These are phyloP conservation scores for Urosaurus nigricauda DNA, from an alignment of 2,797 vertebrate species.

Conservation along the genomic window DNA sequence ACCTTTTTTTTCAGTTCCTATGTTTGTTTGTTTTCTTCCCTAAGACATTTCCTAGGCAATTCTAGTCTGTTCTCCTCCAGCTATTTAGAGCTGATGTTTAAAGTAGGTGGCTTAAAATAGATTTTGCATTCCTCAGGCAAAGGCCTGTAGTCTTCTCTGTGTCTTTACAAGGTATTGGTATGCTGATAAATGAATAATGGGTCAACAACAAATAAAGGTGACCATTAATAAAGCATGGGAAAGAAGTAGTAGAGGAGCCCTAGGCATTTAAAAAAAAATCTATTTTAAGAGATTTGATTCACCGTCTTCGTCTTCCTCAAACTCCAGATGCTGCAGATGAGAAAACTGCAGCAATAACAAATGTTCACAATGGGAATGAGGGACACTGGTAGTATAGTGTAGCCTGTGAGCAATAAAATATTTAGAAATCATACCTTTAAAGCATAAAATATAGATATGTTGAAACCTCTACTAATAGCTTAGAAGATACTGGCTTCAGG, in stretches of 20 bases:
- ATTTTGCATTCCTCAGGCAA: neutral
- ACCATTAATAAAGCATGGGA: slow-evolving; percentile 27
- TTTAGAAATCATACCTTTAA: slow-evolving; percentile 16
- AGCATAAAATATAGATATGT: slow-evolving; percentile 45
- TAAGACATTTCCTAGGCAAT: slow-evolving; percentile 7
- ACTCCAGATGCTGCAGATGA: neutral
- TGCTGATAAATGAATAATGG: slow-evolving; percentile 12
- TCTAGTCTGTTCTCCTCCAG: neutral
- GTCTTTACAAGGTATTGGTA: slow-evolving; percentile 15
- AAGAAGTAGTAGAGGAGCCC: neutral
- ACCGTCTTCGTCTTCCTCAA: neutral
- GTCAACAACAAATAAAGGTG: neutral
- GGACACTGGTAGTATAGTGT: neutral
- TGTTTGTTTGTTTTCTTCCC: neutral
- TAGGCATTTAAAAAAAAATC: neutral
- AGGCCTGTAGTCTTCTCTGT: neutral
- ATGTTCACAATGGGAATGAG: neutral
- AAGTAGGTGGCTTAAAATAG: slow-evolving; percentile 26
- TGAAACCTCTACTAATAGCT: slow-evolving; percentile 30
- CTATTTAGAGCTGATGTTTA: slow-evolving; percentile 19
- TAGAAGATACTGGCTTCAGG: slow-evolving; percentile 11
- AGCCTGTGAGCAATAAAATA: slow-evolving; percentile 37
- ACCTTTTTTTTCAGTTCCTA: neutral
- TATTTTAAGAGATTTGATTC: neutral
- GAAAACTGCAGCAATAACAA: neutral